These are phyloP conservation scores for Pelmatolapia mariae DNA, from an alignment of 2,113 vertebrate species.

Conservation along the genomic window DNA sequence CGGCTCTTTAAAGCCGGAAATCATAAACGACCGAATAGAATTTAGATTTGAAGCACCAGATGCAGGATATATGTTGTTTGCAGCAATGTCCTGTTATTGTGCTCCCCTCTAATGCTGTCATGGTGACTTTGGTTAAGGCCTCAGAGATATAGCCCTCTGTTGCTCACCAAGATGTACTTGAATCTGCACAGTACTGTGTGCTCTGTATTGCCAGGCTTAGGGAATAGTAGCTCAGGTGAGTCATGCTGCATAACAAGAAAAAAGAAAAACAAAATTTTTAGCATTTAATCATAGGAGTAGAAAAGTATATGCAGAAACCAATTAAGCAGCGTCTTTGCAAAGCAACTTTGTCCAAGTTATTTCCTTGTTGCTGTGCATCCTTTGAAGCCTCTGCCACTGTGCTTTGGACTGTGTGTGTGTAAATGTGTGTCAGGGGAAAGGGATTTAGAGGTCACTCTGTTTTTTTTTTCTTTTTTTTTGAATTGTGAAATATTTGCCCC, in stretches of 20 bases:
- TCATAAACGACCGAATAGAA: not conserved
- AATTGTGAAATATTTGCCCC: slow-evolving; percentile 47
- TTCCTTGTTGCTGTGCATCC: not conserved
- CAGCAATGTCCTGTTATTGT: not conserved
- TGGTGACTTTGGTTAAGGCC: slow-evolving; percentile 30
- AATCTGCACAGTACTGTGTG: not conserved
- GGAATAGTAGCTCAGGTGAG: not conserved
- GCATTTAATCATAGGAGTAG: not conserved
- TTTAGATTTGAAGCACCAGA: not conserved
- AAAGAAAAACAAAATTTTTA: not conserved
- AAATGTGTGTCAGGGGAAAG: not conserved
- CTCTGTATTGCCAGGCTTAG: not conserved
- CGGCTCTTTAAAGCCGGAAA: slow-evolving; percentile 11
- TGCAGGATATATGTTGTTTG: not conserved
- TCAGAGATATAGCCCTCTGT: not conserved
- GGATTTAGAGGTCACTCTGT: slow-evolving; percentile 8
- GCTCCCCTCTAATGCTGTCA: not conserved
- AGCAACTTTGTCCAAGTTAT: not conserved
- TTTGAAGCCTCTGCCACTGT: not conserved
- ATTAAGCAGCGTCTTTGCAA: not conserved
- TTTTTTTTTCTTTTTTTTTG: not conserved
- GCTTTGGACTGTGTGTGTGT: not conserved
- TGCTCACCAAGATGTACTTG: not conserved
- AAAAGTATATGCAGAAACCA: not conserved
- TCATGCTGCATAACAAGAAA: not conserved